Percentiles rank a stretch among this genome's conserved stretches.
These are phyloP conservation scores for Thaumatotibia leucotreta DNA, from an alignment of 1,140 invertebrate genomes.

Conservation along the genomic window DNA sequence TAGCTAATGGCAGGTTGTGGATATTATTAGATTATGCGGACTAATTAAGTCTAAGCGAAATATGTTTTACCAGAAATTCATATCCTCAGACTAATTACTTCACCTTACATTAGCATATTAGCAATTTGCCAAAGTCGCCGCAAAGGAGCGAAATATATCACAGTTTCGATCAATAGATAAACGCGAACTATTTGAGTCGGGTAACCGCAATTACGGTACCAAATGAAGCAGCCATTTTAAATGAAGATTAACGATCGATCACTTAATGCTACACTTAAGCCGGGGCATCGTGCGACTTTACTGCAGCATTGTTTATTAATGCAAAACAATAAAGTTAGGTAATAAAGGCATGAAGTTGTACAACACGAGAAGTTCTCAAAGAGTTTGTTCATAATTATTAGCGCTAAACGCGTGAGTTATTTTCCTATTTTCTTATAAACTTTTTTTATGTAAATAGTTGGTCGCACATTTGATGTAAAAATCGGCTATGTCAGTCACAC, in stretches of 20 bases:
- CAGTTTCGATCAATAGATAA: constrained; percentile 11
- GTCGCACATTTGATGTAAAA: no score
- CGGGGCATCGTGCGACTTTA: neutral
- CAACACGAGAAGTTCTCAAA: no score
- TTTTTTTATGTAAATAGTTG: no score
- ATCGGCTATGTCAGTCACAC: no score
- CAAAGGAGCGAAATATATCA: constrained; percentile 12
- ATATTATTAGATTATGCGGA: no score
- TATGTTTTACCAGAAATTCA: neutral
- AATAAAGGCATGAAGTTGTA: no score
- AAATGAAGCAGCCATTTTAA: constrained; percentile 12
- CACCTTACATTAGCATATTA: neutral
- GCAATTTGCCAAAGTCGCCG: neutral
- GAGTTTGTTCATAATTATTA: no score
- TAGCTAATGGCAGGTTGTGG: no score
- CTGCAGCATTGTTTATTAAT: neutral
- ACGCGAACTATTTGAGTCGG: constrained; percentile 7
- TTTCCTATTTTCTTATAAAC: no score
- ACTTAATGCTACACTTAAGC: neutral
- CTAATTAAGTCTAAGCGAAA: neutral
- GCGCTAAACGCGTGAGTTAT: no score
- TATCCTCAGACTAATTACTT: neutral
- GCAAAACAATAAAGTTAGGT: no score
- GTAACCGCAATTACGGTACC: constrained; percentile 10
- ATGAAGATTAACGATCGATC: constrained; percentile 10